A percentile compares a stretch with the other conserved stretches of the same genome.
Evolutionary conservation across 2,113 vertebrate genomes (phyloP).

Genomic region (Gadus chalcogrammus): DNA sequence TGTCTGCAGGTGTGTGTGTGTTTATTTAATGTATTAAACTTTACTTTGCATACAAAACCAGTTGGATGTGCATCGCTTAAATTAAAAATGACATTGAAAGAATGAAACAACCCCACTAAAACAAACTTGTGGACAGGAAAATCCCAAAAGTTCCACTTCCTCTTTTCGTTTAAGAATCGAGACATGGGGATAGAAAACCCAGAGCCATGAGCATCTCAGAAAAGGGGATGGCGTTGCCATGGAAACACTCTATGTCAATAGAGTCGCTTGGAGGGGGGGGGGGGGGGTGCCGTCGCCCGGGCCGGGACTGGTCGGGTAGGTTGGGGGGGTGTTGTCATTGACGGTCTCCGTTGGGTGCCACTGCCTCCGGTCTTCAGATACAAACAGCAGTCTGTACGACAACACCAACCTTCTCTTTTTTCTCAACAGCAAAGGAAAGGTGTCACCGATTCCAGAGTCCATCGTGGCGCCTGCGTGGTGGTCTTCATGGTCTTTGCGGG

Average conservation of each 20-base stretch:
- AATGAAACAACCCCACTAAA: neutral
- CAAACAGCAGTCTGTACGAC: too few species aligned
- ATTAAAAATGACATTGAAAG: neutral
- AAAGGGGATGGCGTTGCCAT: neutral
- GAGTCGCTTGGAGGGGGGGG: neutral
- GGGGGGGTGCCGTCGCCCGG: neutral
- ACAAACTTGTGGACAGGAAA: slow-evolving; percentile 39
- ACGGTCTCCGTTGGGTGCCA: neutral
- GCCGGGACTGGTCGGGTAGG: too few species aligned
- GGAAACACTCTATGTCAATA: too few species aligned
- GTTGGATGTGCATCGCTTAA: slow-evolving; percentile 12
- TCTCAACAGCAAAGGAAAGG: too few species aligned
- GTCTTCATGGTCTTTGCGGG: too few species aligned
- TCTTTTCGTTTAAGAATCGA: slow-evolving; percentile 17
- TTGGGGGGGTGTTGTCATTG: neutral
- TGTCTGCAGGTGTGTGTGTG: slow-evolving; percentile 6
- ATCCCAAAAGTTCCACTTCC: slow-evolving; percentile 53
- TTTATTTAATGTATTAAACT: slow-evolving; percentile 34
- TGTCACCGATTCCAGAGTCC: too few species aligned
- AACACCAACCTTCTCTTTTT: too few species aligned
- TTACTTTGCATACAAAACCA: slow-evolving; percentile 33
- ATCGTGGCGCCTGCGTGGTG: too few species aligned
- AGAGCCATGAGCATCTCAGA: slow-evolving; percentile 54
- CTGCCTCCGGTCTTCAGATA: too few species aligned
- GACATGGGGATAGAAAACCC: slow-evolving; percentile 46